phyloP scores from a whole-genome alignment of 2,888 invertebrate species.

The Morpho helenor region DNA sequence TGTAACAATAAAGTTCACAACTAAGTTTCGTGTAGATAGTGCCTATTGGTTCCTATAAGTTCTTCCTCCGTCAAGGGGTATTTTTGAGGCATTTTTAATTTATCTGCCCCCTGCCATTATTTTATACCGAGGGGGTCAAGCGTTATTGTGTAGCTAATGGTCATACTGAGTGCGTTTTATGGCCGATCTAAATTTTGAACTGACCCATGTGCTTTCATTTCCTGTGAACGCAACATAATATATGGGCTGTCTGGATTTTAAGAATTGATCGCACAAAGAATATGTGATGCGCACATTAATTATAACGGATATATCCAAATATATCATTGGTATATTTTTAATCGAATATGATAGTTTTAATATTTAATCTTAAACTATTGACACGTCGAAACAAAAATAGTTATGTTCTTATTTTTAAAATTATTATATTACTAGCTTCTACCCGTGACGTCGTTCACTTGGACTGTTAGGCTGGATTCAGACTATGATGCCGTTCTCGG shows the following conservation, averaged over 20 bases:
- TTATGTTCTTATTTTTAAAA: too few relatives aligned
- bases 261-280: background rate
- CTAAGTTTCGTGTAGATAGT: background rate
- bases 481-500: too few relatives aligned
- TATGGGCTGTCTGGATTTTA: constrained; percentile 11
- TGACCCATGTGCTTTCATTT: constrained; percentile 26
- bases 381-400: too few relatives aligned
- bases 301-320: too few relatives aligned
- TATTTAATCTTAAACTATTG: too few relatives aligned
- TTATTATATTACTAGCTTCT: too few relatives aligned
- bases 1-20: too few relatives aligned
- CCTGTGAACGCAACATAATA: constrained; percentile 21
- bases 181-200: constrained; percentile 50
- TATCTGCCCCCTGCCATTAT: constrained; percentile 75
- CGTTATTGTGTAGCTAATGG: constrained; percentile 41
- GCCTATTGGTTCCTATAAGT: background rate
- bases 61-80: constrained; percentile 57
- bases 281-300: background rate
- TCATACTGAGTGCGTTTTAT: constrained; percentile 64
- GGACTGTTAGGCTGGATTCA: too few relatives aligned
- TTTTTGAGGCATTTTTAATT: constrained; percentile 77
- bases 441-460: too few relatives aligned
- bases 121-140: constrained; percentile 70
- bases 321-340: too few relatives aligned
- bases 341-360: too few relatives aligned